Evolutionary conservation across 2,888 invertebrate genomes (phyloP), one percentile per base, ranked within the genome.

Genomic region (Nematopogon swammerdamellus): DNA sequence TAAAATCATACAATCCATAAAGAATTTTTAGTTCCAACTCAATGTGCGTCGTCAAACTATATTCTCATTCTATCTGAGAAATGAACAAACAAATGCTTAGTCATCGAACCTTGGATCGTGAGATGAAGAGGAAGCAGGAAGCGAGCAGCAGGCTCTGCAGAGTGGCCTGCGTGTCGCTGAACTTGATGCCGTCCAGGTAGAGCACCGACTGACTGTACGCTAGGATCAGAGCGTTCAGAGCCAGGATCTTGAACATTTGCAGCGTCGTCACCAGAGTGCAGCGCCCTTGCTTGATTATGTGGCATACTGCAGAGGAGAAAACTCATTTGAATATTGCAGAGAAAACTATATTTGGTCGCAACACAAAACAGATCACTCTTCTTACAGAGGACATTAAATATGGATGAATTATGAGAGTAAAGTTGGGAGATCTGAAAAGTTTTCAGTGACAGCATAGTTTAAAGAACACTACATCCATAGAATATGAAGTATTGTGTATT

Each of bases 181-280:
- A 93, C 74, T 97, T 99, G 57, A 99, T 93, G 14, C 98, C 98
- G 68, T 98, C 97, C 56, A 99, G 84, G 68, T 99, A 99, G 18
- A 99, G 82, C 19, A 99, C 98, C 2, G 97, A 97, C 74, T 99
- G 97, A 62, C 97, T 95, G 81, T 99, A 99, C 1, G 99, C 99
- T 56, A 97, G 83, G 56, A 99, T 94, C 2, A 99, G 84, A 0
- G 99, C 99, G 70, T 99, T 99, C 49, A 99, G 75, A 0, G 99
- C 99, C 50, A 99, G 80, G 60, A 99, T 99, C 82, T 99, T 99
- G 80, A 99, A 99, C 99, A 99, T 99, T 74, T 99, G 99, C 52
- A 99, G 81, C 0, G 99, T 99, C 1, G 99, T 99, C 18, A 99
- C 99, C 52, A 99, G 80, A 0, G 99, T 99, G 69, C 99, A 99